phyloP scores from a whole-genome alignment of 2,888 invertebrate species.

The Stenurella melanura region DNA sequence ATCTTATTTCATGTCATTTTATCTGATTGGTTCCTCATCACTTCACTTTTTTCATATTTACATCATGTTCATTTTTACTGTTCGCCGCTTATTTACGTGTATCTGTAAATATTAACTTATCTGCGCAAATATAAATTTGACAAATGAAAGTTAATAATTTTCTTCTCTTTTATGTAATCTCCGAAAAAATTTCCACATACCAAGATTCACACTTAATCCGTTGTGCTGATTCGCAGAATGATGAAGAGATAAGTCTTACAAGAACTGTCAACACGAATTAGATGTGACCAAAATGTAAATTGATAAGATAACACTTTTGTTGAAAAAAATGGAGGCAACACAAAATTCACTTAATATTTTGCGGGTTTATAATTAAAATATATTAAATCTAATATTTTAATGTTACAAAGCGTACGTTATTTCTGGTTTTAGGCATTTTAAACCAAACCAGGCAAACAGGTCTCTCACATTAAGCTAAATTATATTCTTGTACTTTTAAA shows the following conservation, averaged over 20 bases:
- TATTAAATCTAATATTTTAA: too few relatives aligned
- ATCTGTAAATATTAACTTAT: not conserved
- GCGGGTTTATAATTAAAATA: too few relatives aligned
- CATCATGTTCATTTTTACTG: not conserved
- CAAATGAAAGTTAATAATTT: conserved; percentile 4
- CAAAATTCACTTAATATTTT: not conserved
- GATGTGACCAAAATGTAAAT: not conserved
- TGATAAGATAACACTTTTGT: not conserved
- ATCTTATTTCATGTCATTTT: not conserved
- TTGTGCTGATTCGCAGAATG: conserved; percentile 10
- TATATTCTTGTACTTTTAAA: too few relatives aligned
- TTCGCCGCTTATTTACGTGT: not conserved
- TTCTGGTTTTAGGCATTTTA: not conserved
- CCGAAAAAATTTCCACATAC: not conserved
- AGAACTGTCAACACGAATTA: not conserved
- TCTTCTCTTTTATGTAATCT: not conserved
- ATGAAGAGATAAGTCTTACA: not conserved
- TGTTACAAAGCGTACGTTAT: too few relatives aligned
- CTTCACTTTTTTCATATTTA: not conserved
- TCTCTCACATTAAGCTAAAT: too few relatives aligned
- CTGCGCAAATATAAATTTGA: conserved; percentile 3
- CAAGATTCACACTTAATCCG: not conserved
- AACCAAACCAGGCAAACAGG: not conserved
- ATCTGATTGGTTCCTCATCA: not conserved
- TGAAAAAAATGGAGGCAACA: not conserved